Conservation (phyloP, 2,888 invertebrate genomes). For the Heteromyza rotundicornis region DNA sequence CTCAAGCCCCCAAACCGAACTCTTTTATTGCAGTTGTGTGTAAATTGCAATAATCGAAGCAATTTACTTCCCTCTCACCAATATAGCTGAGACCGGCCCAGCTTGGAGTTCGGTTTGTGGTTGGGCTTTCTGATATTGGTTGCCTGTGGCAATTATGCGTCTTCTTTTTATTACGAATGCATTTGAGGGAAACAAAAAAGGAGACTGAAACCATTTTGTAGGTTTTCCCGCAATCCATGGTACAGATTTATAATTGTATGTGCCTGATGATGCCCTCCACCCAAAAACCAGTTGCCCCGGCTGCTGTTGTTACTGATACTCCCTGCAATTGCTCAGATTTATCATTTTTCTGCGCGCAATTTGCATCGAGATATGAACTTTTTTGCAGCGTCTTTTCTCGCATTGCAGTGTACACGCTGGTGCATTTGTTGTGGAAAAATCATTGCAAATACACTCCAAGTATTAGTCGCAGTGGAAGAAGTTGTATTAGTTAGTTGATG, state of each 20-base stretch:
- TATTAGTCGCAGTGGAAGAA: too few species aligned
- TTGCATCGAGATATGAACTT: slow-evolving; percentile 1
- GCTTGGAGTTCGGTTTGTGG: too few species aligned
- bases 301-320: background rate
- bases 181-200: too few species aligned
- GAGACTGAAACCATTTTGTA: too few species aligned
- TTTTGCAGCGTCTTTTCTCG: background rate
- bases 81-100: too few species aligned
- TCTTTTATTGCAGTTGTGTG: background rate
- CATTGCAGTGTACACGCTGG: background rate
- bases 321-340: slow-evolving; percentile 1
- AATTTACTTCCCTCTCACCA: too few species aligned
- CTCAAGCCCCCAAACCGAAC: too few species aligned
- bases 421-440: background rate
- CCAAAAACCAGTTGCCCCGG: background rate
- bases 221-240: background rate
- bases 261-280: too few species aligned
- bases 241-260: slow-evolving; percentile 1
- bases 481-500: too few species aligned
- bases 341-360: background rate
- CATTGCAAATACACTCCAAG: too few species aligned
- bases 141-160: background rate
- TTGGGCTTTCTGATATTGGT: background rate
- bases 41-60: slow-evolving; percentile 4
- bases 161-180: slow-evolving; percentile 4